Base-by-base conservation (phyloP, 2,888 invertebrate species). In the Andrena fulva region DNA sequence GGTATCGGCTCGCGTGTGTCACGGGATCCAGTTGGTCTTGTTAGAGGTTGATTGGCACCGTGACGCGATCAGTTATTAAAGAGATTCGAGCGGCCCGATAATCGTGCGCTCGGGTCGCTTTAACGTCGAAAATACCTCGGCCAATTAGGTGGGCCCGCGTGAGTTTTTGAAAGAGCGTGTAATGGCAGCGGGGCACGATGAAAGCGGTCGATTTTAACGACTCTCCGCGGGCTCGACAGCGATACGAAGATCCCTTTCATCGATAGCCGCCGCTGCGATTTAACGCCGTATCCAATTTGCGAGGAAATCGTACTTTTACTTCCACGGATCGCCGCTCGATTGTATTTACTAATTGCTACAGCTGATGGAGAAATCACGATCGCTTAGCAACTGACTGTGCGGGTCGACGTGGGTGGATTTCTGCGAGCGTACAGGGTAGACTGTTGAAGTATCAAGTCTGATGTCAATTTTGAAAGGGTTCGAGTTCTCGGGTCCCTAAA, bases 31-130 rank as follows among this genome's bases (percentile, higher is more conserved):
- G 35, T 29, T 67, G 67, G 60, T 42, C 62, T 78, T 62, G 77
- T 78, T 72, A 50, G 70, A 70, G 59, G 31, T 64, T 79, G 77
- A 79, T 69, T 48, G 77, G 48, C 77, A 50, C 48, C 63, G 77
- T 77, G 79, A 78, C 76, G 76, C 66, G 66, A 76, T 71, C 63
- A 50, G 56, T 69, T 77, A 64, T 79, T 69, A 56, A 68, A 77
- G 52, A 56, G 33, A 79, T 68, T 27, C 48, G 48, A 52, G 70
- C 48, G 10, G 24, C 35, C 8, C 20, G 67, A 68, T 75, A 78
- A 75, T 63, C 68, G 50, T 24, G 50, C 27, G 24, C 24, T 62
- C 31, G 63, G 31, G 16, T 63, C 27, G 71, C 70, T 62, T 27
- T 31, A 70, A 70, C 2, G 29, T 72, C 71, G 72, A 54, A 24